Evolutionary conservation across 1,140 invertebrate genomes (phyloP), one percentile per base, ranked within the genome.

Genomic region (Aricia agestis): DNA sequence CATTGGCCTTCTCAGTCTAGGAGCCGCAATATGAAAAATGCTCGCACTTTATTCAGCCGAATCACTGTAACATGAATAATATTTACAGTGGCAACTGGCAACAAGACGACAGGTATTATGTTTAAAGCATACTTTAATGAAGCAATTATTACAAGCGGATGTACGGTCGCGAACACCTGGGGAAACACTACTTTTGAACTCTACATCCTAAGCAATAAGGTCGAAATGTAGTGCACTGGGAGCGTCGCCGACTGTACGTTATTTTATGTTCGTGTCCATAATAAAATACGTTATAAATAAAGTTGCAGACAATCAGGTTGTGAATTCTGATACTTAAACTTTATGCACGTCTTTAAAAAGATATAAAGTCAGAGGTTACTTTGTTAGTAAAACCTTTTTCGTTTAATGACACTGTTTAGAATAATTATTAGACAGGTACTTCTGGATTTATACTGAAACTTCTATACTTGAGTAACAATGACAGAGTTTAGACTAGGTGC

Each of bases 261-360:
- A 52, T 52, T 52, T 52, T 13, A 52, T 52, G 45, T 52, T 13
- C 45, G 45, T 52, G 45, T 52, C 45, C 45, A 15, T 52, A 52
- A 52, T 52, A 52, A 52, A 52, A 52, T 52, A 52, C 45, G 45
- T 52, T 52, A 52, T 52, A 52, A 52, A 52, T 52, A 52, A 52
- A 52, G 45, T 52, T 52, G 45, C 45, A 52, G 45, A 52, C 45
- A 52, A 52, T 52, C 45, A 52, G 45, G 45, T 52, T 52, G 45
- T 52, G 45, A 13, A 52, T 52, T 52, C 9, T 52, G 10, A 52
- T 52, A 52, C 45, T 52, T 52, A 13, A 52, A 52, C 45, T 52
- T 52, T 52, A 52, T 52, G 45, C 45, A 52, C 45, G 45, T 52
- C 10, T 52, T 52, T 52, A 52, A 52, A 42, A 52, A 52, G 45